Evolutionary conservation across 1,140 invertebrate genomes (phyloP).

Genomic region (Drosophila neocordata): DNA sequence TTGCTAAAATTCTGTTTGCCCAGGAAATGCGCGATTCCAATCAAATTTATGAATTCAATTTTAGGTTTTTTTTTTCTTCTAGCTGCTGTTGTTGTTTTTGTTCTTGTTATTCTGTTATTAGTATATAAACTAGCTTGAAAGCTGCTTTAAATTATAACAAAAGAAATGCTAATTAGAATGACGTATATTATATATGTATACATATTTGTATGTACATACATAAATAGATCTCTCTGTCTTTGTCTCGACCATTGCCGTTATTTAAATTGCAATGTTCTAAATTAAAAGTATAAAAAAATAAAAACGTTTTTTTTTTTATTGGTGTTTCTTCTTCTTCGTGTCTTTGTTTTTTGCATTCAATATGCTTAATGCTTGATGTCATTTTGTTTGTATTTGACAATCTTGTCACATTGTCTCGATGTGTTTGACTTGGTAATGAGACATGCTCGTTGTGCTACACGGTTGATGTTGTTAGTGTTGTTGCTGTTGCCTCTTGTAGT

Average conservation of each 20-base stretch:
- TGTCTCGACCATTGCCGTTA: conserved; percentile 32
- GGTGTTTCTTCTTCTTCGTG: too few relatives aligned
- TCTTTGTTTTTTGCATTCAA: conserved; percentile 59
- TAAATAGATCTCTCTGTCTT: neutral
- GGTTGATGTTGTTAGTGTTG: neutral
- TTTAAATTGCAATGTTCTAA: conserved; percentile 62
- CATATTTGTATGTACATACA: neutral
- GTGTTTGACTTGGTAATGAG: conserved; percentile 72
- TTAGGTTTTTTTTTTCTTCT: conserved; percentile 1
- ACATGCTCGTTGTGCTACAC: conserved; percentile 44
- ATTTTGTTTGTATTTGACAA: conserved; percentile 68
- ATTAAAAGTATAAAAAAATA: conserved; percentile 46
- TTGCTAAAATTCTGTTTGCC: conserved; percentile 15
- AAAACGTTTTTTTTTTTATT: conserved; percentile 17
- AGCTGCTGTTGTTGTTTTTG: too few relatives aligned
- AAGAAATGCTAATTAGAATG: conserved; percentile 42
- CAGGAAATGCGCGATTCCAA: conserved; percentile 10
- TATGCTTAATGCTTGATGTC: conserved; percentile 47
- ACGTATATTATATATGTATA: neutral
- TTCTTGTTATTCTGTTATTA: too few relatives aligned
- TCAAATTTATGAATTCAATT: conserved; percentile 19
- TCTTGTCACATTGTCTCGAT: conserved; percentile 65
- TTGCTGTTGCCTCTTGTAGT: neutral
- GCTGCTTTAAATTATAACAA: conserved; percentile 44
- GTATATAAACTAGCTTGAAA: conserved; percentile 27